These are phyloP conservation scores for Denticeps clupeoides DNA, from an alignment of 2,797 vertebrate species.

Conservation along the genomic window DNA sequence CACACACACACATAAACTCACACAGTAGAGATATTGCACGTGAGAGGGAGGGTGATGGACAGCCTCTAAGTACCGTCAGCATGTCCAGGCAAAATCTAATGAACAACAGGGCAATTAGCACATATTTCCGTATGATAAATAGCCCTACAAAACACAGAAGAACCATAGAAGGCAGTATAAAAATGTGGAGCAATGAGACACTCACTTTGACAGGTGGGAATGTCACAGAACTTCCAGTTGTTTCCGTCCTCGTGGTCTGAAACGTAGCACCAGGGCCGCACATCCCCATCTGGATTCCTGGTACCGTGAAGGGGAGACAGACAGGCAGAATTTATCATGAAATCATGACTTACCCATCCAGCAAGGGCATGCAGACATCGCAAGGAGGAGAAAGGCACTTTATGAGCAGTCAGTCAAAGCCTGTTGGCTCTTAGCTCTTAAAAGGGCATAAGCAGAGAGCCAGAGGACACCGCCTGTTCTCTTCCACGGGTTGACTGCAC, in stretches of 20 bases:
- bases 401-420: slow-evolving; percentile 14
- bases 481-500: too few relatives aligned
- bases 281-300: slow-evolving; percentile 90
- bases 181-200: not conserved
- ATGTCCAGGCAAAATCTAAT: not conserved
- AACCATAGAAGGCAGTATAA: not conserved
- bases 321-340: too few relatives aligned
- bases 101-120: not conserved
- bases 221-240: slow-evolving; percentile 94
- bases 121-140: not conserved
- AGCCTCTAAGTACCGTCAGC: not conserved
- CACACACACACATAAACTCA: slow-evolving; percentile 2
- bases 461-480: too few relatives aligned
- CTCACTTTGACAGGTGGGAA: slow-evolving; percentile 86
- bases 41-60: too few relatives aligned
- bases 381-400: slow-evolving; percentile 2
- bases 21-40: too few relatives aligned
- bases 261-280: slow-evolving; percentile 93
- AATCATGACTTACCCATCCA: too few relatives aligned
- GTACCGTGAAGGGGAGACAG: slow-evolving; percentile 24
- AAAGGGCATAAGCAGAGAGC: too few relatives aligned
- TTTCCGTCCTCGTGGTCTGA: slow-evolving; percentile 83
- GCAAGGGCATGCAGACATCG: not conserved
- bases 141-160: not conserved
- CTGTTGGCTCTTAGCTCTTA: too few relatives aligned